A percentile compares a stretch with the other conserved stretches of the same genome.
phyloP scores from a whole-genome alignment of 2,888 invertebrate species.

The Hyposoter didymator region DNA sequence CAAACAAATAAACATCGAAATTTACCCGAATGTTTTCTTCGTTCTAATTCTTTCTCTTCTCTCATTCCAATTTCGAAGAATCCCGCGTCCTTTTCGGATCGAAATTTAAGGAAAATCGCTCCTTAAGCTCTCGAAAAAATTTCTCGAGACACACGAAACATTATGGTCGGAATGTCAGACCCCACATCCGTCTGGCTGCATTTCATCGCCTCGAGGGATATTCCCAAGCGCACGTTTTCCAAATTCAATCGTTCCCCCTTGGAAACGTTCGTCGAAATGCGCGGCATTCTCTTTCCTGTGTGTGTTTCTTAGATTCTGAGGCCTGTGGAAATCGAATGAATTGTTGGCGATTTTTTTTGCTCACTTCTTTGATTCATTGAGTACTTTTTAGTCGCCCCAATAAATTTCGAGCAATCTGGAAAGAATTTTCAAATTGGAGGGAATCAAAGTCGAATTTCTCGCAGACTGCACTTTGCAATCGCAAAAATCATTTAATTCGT shows the following conservation, averaged over 20 bases:
- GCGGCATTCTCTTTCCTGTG: not conserved
- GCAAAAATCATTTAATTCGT: not conserved
- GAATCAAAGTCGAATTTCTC: not conserved
- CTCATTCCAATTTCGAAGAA: not conserved
- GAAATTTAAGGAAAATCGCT: not conserved
- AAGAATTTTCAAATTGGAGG: not conserved
- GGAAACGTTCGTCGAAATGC: not conserved
- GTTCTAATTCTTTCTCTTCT: not conserved
- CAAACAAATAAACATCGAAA: not conserved
- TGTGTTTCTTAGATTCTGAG: not conserved
- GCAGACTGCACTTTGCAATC: not conserved
- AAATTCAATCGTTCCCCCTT: constrained; percentile 49
- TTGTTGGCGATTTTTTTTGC: not conserved
- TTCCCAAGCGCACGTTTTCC: constrained; percentile 5
- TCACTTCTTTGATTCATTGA: not conserved
- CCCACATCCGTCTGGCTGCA: not conserved
- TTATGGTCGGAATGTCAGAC: not conserved
- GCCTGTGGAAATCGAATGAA: constrained; percentile 5
- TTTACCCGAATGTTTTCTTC: not conserved
- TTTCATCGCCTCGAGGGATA: constrained; percentile 38
- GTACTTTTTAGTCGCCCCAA: not conserved
- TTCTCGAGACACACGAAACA: constrained; percentile 2
- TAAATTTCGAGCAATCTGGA: not conserved
- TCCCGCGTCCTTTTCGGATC: not conserved
- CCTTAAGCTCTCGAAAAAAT: not conserved